Conservation (phyloP, 2,797 vertebrate genomes). For the Ctenochaetus hawaiiensis region DNA sequence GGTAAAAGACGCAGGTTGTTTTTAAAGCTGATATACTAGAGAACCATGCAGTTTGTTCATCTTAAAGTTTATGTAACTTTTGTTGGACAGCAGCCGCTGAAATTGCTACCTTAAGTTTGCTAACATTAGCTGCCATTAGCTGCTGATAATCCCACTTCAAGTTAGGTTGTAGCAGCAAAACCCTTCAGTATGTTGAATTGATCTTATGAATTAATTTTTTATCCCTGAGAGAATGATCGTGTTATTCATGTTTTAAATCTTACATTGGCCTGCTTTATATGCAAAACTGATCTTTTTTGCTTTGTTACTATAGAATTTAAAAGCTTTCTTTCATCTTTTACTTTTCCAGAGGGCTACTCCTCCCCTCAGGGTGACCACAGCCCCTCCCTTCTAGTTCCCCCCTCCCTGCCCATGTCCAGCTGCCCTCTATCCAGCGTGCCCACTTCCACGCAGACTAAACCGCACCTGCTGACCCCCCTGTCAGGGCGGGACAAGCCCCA, state of each 20-base stretch:
- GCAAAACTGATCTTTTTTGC: background rate
- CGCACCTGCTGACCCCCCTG: slow-evolving; percentile 91
- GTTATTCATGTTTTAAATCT: background rate
- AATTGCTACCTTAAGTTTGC: background rate
- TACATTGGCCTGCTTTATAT: background rate
- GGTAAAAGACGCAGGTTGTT: slow-evolving; percentile 27
- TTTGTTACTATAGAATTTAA: background rate
- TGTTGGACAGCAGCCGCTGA: background rate
- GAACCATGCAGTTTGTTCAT: background rate
- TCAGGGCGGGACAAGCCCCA: slow-evolving; percentile 87
- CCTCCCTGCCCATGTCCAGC: slow-evolving; percentile 91
- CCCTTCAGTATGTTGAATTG: background rate
- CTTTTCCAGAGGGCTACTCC: slow-evolving; percentile 85
- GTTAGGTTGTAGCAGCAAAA: background rate
- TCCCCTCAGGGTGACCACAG: slow-evolving; percentile 93
- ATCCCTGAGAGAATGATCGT: background rate
- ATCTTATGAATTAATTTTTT: background rate
- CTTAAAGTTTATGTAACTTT: background rate
- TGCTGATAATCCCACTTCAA: background rate
- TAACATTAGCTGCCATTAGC: background rate
- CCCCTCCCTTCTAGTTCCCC: slow-evolving; percentile 90
- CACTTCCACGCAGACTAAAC: slow-evolving; percentile 91
- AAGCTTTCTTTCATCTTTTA: slow-evolving; percentile 16
- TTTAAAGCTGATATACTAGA: slow-evolving; percentile 8
- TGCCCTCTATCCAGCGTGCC: slow-evolving; percentile 93